Evolutionary conservation across 2,113 vertebrate genomes (phyloP).

Genomic region (Excalfactoria chinensis): DNA sequence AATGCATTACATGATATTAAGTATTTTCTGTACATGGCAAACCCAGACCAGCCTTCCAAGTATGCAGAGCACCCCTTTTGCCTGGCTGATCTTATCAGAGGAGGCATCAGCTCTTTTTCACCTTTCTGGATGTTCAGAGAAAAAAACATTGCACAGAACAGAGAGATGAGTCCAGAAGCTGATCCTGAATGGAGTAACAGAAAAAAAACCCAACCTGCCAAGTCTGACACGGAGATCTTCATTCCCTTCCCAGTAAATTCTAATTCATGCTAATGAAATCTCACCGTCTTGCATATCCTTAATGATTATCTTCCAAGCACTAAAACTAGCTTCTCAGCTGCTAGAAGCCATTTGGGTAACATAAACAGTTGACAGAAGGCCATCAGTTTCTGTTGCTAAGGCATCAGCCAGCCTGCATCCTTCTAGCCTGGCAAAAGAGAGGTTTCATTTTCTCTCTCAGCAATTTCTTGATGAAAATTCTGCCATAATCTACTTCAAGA

Average conservation of each 20-base stretch:
- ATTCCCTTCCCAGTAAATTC: background rate
- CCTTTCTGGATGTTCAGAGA: background rate
- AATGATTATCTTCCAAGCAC: background rate
- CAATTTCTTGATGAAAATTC: conserved; percentile 12
- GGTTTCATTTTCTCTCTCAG: background rate
- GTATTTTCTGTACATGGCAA: background rate
- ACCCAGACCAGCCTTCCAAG: background rate
- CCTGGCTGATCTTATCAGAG: background rate
- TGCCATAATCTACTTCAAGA: background rate
- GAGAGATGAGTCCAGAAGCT: background rate
- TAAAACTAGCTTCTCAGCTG: background rate
- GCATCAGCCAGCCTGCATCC: background rate
- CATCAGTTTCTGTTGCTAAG: background rate
- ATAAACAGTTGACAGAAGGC: background rate
- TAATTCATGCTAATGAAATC: background rate
- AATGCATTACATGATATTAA: background rate
- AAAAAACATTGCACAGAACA: background rate
- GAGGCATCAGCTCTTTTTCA: background rate
- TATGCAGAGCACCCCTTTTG: background rate
- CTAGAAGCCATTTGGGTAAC: background rate
- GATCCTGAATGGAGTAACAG: background rate
- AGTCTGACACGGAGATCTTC: background rate
- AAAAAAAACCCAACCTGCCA: background rate
- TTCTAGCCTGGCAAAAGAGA: background rate
- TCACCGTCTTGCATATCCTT: background rate